Evolutionary conservation across 2,113 vertebrate species (phyloP), one percentile per base, ranked within the genome.

Genomic region (Sinocyclocheilus anshuiensis): DNA sequence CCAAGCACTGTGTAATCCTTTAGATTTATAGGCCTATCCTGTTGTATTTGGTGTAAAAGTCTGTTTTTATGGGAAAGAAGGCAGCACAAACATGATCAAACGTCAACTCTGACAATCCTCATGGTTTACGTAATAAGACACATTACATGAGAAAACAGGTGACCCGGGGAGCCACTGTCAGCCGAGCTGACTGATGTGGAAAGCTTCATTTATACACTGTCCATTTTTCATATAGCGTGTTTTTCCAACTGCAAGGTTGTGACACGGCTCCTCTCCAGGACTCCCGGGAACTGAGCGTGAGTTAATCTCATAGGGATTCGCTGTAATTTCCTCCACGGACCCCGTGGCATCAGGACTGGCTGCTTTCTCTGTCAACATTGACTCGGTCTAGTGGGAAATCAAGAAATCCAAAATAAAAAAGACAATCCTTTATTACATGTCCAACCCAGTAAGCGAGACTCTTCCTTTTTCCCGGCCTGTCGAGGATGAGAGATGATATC

Each of bases 241-340:
- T 86, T 82, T 61, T 75, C 71, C 20, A n/a, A 48, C 81, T 69
- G 84, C 29, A 75, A 24, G 71, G 57, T 22, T 82, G 55, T 53
- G 71, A 59, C 50, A 77, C 78, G 4, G 29, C n/a, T 82, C 24
- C 24, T 75, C 63, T 79, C 55, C 50, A 18, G 42, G 78, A 74
- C 71, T 81, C 83, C 77, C 24, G 2, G 22, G 33, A 69, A 65
- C 77, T 18, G 69, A 72, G 22, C 20, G 12, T 36, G 42, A 67
- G 50, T 77, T 81, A 69, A 86, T 81, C 83, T 85, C 87, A n/a
- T 59, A 76, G 48, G 87, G 83, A 85, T 88, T 85, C 72, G 8
- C 45, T 82, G 83, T 24, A 88, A 83, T 88, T 88, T 88, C 79
- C 87, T 86, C 84, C 61, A 79, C 3, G 63, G 79, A 83, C 71